Percentiles rank a stretch among this genome's conserved stretches.
Conservation (phyloP, 30 jellyfish, hydroid and myxozoan species). For the Pelagia noctiluca region DNA sequence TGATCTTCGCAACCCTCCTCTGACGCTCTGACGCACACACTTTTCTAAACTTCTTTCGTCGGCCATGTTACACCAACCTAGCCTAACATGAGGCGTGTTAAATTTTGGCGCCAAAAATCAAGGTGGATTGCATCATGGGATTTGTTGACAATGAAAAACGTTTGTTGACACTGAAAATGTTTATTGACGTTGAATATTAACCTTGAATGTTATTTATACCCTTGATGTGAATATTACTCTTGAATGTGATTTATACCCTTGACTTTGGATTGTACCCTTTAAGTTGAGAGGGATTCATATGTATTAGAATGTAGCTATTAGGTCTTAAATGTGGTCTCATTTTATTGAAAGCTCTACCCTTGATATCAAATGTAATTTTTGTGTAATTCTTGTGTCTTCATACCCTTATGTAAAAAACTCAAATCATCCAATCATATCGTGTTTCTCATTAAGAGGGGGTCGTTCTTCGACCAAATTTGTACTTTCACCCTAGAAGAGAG, state of each 20-base stretch:
- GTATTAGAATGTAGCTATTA: too few relatives aligned
- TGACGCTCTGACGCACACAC: constrained; percentile 42
- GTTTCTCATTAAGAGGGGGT: too few relatives aligned
- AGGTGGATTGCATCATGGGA: constrained; percentile 55
- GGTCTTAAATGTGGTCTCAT: too few relatives aligned
- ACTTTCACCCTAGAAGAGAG: too few relatives aligned
- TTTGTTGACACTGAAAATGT: constrained; percentile 47
- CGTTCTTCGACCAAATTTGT: too few relatives aligned
- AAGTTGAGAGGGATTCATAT: too few relatives aligned
- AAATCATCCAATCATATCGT: too few relatives aligned
- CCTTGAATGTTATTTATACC: constrained; percentile 18
- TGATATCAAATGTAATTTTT: too few relatives aligned
- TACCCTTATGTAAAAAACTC: too few relatives aligned
- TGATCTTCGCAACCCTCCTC: constrained; percentile 34
- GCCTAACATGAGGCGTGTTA: neutral
- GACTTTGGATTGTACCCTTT: constrained; percentile 10
- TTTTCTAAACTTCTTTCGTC: constrained; percentile 21
- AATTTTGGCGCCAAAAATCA: constrained; percentile 50
- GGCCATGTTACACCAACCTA: neutral
- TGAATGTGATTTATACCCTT: constrained; percentile 15
- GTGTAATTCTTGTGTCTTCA: too few relatives aligned
- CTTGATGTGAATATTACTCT: constrained; percentile 13
- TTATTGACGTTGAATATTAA: constrained; percentile 30
- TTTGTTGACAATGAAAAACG: constrained; percentile 52
- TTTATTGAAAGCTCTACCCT: too few relatives aligned